Percentiles rank a stretch among this genome's conserved stretches.
phyloP scores from a whole-genome alignment of 92 coral and sea anemone genomes.

The Plumapathes pennacea region DNA sequence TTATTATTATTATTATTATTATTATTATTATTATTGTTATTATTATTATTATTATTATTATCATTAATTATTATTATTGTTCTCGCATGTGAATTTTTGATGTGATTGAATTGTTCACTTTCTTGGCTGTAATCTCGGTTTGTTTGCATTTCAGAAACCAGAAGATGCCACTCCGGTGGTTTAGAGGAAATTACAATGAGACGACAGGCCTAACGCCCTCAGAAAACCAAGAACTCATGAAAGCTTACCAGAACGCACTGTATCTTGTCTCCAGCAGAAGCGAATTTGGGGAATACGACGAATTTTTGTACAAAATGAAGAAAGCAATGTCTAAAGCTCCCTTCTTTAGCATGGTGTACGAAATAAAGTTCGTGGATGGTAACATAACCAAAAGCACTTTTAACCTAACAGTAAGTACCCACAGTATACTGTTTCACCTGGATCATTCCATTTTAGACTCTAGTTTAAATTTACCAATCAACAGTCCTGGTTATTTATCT shows the following conservation, averaged over 20 bases:
- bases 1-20: too few species aligned
- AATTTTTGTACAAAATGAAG: conserved; percentile 55
- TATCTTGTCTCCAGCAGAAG: conserved; percentile 45
- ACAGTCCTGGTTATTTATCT: too few species aligned
- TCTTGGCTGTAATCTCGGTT: too few species aligned
- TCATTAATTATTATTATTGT: too few species aligned
- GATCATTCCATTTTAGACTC: too few species aligned
- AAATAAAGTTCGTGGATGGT: conserved; percentile 1
- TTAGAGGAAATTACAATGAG: conserved; percentile 15
- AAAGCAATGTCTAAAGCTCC: conserved; percentile 64
- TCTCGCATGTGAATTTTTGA: too few species aligned
- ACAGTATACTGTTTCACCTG: too few species aligned
- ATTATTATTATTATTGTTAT: too few species aligned
- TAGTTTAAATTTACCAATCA: too few species aligned
- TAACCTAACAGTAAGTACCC: conserved; percentile 34
- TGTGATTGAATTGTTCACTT: too few species aligned
- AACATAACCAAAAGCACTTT: conserved; percentile 18
- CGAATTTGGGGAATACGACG: conserved; percentile 34
- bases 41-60: too few species aligned
- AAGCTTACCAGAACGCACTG: conserved; percentile 54
- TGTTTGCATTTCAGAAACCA: too few species aligned
- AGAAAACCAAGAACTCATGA: conserved; percentile 38
- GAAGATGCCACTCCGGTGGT: conserved; percentile 43
- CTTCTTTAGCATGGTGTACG: conserved; percentile 53
- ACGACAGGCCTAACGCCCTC: conserved; percentile 10